These are phyloP conservation scores for Drosophila koepferae DNA, from an alignment of 2,888 invertebrate species.

Conservation along the genomic window DNA sequence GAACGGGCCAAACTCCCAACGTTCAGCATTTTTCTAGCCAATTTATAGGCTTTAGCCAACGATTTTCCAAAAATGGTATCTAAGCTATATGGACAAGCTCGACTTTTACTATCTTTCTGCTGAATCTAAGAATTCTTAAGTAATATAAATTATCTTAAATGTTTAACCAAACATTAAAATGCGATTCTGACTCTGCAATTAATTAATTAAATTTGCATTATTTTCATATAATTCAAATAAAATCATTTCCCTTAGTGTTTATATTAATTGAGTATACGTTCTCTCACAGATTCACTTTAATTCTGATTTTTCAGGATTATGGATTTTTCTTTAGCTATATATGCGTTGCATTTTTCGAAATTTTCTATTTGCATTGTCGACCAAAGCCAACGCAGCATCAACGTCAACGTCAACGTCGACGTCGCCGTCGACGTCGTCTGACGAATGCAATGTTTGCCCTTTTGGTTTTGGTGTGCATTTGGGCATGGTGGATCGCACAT, in stretches of 20 bases:
- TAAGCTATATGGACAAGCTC: neutral
- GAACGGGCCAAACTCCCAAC: neutral
- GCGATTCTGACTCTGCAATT: neutral
- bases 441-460: slow-evolving; percentile 68
- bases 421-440: slow-evolving; percentile 13
- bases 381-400: slow-evolving; percentile 31
- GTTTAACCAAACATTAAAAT: neutral
- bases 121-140: too few species aligned
- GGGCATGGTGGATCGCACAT: slow-evolving; percentile 41
- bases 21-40: slow-evolving; percentile 54
- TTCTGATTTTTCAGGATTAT: slow-evolving; percentile 31
- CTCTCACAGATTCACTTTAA: slow-evolving; percentile 4
- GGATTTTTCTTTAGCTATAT: slow-evolving; percentile 42
- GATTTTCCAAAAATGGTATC: neutral
- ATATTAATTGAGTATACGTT: slow-evolving; percentile 1
- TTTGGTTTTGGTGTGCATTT: slow-evolving; percentile 63
- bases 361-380: slow-evolving; percentile 72
- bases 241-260: neutral
- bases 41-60: slow-evolving; percentile 60
- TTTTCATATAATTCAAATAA: too few species aligned
- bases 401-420: slow-evolving; percentile 12
- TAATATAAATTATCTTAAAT: neutral
- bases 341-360: slow-evolving; percentile 59
- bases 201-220: neutral
- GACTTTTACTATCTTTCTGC: neutral